phyloP scores from a whole-genome alignment of 2,797 vertebrate species.

The Syncerus caffer region DNA sequence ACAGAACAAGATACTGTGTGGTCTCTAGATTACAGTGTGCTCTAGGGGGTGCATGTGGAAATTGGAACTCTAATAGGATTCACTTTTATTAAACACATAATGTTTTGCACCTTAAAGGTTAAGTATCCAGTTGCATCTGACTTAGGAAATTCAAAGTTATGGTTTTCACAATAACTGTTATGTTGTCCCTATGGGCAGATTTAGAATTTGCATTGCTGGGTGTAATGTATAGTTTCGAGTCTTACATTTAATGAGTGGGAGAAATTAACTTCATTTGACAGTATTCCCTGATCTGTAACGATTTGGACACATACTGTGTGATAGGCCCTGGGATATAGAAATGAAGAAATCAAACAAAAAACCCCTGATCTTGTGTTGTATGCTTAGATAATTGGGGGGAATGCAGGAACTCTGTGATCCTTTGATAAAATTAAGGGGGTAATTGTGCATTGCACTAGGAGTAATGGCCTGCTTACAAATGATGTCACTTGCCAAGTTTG shows the following conservation, averaged over 20 bases:
- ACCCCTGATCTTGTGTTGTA: neutral
- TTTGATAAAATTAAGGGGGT: constrained; percentile 13
- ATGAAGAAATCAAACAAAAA: constrained; percentile 10
- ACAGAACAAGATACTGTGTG: neutral
- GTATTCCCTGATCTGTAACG: neutral
- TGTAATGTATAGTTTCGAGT: neutral
- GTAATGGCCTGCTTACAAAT: constrained; percentile 11
- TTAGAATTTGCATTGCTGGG: constrained; percentile 32
- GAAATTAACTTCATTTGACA: constrained; percentile 18
- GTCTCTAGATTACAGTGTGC: constrained; percentile 12
- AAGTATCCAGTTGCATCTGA: neutral
- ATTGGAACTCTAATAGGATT: constrained; percentile 23
- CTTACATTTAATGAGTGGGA: constrained; percentile 4
- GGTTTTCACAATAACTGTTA: neutral
- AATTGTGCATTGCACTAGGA: neutral
- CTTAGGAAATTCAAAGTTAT: constrained; percentile 19
- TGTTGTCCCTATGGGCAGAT: neutral
- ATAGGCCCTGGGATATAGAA: neutral
- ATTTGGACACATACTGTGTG: neutral
- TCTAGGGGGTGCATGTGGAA: neutral
- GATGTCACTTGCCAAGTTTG: neutral
- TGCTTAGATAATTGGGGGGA: neutral
- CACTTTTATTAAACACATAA: constrained; percentile 13
- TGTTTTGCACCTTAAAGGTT: constrained; percentile 31
- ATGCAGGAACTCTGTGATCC: neutral